Conservation (phyloP, 2,113 vertebrate genomes). For the Nesoenas mayeri region DNA sequence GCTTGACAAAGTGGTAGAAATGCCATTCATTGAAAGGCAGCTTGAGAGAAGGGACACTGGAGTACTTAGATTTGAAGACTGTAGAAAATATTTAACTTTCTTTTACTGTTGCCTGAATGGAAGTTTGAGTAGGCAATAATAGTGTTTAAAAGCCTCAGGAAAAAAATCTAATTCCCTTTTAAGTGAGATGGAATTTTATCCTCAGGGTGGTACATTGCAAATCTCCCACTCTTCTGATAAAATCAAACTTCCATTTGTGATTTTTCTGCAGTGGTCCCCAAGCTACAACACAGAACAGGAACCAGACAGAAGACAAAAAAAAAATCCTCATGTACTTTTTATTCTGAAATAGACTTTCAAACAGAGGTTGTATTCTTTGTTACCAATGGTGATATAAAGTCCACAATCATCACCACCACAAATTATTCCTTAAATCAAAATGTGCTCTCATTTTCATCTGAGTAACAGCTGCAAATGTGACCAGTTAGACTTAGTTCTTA, state of each 20-base stretch:
- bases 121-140: background rate
- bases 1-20: background rate
- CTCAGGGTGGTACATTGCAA: background rate
- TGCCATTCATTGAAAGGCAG: background rate
- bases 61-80: background rate
- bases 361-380: background rate
- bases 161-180: background rate
- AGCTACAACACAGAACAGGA: background rate
- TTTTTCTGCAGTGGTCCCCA: background rate
- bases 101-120: background rate
- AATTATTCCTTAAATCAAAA: background rate
- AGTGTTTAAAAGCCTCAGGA: background rate
- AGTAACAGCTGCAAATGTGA: background rate
- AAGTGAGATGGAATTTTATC: background rate
- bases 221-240: background rate
- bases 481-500: background rate
- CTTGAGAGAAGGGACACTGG: background rate
- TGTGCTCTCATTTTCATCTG: background rate
- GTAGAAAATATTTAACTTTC: background rate
- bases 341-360: background rate
- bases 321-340: background rate
- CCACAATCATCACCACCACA: background rate
- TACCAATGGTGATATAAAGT: background rate
- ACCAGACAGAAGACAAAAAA: background rate
- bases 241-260: background rate